Evolutionary conservation across 2,888 invertebrate genomes (phyloP).

Genomic region (Eupithecia vulgata): DNA sequence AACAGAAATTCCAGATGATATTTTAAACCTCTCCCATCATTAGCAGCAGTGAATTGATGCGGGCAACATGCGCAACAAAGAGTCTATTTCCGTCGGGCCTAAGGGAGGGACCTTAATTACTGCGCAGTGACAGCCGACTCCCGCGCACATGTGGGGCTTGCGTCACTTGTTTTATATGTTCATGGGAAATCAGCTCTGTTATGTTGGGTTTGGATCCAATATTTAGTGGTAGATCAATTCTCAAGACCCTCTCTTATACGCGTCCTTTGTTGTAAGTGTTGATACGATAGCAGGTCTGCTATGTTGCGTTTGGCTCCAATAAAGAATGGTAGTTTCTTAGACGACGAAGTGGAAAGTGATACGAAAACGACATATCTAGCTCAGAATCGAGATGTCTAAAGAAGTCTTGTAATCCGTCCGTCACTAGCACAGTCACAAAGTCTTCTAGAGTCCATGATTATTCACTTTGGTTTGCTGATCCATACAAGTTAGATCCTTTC

Average conservation of each 20-base stretch:
- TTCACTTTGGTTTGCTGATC: not conserved
- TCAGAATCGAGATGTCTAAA: not conserved
- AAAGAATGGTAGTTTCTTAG: not conserved
- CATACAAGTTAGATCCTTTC: not conserved
- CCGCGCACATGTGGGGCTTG: constrained; percentile 51
- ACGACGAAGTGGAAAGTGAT: not conserved
- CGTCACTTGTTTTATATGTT: constrained; percentile 7
- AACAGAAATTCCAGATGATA: not conserved
- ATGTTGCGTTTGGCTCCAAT: not conserved
- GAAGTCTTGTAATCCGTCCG: not conserved
- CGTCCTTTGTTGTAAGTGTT: not conserved
- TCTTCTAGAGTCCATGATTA: not conserved
- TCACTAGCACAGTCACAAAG: not conserved
- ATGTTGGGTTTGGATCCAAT: not conserved
- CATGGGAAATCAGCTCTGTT: constrained; percentile 12
- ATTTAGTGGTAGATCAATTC: not conserved
- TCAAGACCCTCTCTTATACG: constrained; percentile 11
- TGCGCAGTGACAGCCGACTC: constrained; percentile 56
- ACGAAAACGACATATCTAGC: not conserved
- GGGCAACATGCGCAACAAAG: constrained; percentile 50
- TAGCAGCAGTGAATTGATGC: constrained; percentile 31
- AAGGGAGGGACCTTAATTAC: constrained; percentile 66
- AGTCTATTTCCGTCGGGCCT: constrained; percentile 61
- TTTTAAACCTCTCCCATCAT: constrained; percentile 20
- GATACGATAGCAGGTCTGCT: not conserved